A percentile compares a stretch with the other conserved stretches of the same genome.
These are phyloP conservation scores for Chelon labrosus DNA, from an alignment of 2,797 vertebrate species.

Conservation along the genomic window DNA sequence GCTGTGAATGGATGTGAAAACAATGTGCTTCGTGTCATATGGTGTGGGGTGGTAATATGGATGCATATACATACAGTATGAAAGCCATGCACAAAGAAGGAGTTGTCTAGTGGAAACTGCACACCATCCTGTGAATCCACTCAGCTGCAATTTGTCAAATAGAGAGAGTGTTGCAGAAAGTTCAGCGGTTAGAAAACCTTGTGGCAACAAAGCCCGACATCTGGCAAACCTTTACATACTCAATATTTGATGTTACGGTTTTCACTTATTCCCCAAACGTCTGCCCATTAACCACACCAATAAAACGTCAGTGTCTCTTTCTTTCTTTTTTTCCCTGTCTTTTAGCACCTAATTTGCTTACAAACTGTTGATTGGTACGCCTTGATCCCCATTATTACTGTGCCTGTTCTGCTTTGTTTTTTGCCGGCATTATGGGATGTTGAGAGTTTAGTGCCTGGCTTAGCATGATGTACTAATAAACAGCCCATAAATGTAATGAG, in stretches of 20 bases:
- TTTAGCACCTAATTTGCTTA: conserved; percentile 49
- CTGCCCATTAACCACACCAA: background rate
- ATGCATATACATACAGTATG: too few relatives aligned
- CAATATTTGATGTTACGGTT: background rate
- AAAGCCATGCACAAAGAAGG: too few relatives aligned
- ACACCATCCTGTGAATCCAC: too few relatives aligned
- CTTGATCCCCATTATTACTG: conserved; percentile 23
- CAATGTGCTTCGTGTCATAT: too few relatives aligned
- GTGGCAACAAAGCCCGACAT: background rate
- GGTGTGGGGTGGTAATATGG: too few relatives aligned
- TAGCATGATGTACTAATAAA: conserved; percentile 52
- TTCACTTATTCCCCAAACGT: conserved; percentile 12
- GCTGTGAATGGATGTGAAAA: too few relatives aligned
- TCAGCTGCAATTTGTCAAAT: too few relatives aligned
- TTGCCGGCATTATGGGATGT: conserved; percentile 29
- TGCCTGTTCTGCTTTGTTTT: conserved; percentile 25
- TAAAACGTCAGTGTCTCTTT: conserved; percentile 14
- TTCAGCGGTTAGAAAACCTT: too few relatives aligned
- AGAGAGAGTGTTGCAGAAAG: too few relatives aligned
- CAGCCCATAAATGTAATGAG: conserved; percentile 49
- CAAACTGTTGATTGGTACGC: conserved; percentile 51
- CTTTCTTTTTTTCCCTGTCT: conserved; percentile 5
- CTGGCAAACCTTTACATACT: background rate
- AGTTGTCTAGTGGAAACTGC: too few relatives aligned
- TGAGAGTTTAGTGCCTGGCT: conserved; percentile 45